Evolutionary conservation across 2,888 invertebrate genomes (phyloP), one percentile per base, ranked within the genome.

Genomic region (Pecten maximus): DNA sequence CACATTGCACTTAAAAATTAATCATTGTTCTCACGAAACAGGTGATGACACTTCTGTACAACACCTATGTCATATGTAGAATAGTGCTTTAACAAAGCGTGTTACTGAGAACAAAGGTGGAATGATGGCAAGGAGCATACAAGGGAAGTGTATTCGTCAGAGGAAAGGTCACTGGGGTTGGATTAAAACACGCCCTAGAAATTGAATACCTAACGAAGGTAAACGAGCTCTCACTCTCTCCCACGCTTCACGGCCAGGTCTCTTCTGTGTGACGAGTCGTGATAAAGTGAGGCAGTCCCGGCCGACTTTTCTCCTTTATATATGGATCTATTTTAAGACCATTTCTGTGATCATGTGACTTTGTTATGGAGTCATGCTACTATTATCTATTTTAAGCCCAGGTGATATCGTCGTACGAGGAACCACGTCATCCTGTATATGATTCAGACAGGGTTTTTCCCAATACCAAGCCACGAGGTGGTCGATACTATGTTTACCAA

Each of bases 271-370:
- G 35, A 35, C 74, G 74, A 74, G 74, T 74, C 74, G 74, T 74
- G 74, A 74, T 15, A 28, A 74, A 74, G 35, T 74, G 74, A 74
- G 74, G 35, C 74, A 35, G 74, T 74, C 74, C 74, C 74, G 74
- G 74, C 74, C 35, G 74, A 74, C 74, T 74, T 74, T 74, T 35
- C 74, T 74, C 74, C 74, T 74, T 74, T 74, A 74, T 74, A 74
- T 74, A 74, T 74, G 74, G 23, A 74, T 74, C 74, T 74, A 74
- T 74, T 74, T 74, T 74, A 74, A 74, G 74, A 74, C 12, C 74
- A 35, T 6, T 74, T 74, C 74, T 74, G 12, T 74, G 74, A 74
- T 74, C 74, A 74, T 74, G 74, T 74, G 74, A 74, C 74, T 74
- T 74, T 28, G 74, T 35, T 6, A 28, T 28, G 28, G 28, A 74